These are phyloP conservation scores for Corbicula japonica DNA, from an alignment of 2,888 invertebrate species.

Conservation along the genomic window DNA sequence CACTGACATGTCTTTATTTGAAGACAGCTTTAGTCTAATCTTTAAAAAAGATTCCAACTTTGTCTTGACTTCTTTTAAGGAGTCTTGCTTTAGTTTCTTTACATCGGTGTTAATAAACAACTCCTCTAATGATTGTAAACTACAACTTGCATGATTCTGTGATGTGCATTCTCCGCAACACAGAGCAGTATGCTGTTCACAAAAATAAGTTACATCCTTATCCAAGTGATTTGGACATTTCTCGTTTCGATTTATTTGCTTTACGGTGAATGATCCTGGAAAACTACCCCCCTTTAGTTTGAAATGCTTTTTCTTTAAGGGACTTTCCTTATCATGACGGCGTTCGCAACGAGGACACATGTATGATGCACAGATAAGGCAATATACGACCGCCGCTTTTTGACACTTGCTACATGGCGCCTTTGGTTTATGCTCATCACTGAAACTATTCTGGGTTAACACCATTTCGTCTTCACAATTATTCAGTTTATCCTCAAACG, in stretches of 20 bases:
- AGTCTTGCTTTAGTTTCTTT: too few species aligned
- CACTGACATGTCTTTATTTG: too few species aligned
- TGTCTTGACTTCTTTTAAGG: too few species aligned
- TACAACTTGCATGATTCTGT: background rate
- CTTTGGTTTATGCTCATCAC: too few species aligned
- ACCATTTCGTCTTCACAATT: too few species aligned
- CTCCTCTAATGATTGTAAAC: background rate
- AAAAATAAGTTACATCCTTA: background rate
- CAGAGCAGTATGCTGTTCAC: background rate
- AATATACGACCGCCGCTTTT: too few species aligned
- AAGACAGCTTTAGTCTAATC: too few species aligned
- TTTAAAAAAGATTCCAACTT: too few species aligned
- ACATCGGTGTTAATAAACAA: background rate
- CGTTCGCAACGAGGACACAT: background rate
- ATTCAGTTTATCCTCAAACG: too few species aligned
- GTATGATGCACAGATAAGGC: background rate
- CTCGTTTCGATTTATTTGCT: background rate
- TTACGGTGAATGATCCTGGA: background rate
- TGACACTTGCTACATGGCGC: too few species aligned
- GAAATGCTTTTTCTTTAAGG: background rate
- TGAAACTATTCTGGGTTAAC: too few species aligned
- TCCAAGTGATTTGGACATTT: background rate
- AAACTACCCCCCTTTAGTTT: background rate
- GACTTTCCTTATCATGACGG: background rate
- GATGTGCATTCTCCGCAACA: background rate